Conservation (phyloP, 2,888 invertebrate genomes). For the Agriopis marginaria region DNA sequence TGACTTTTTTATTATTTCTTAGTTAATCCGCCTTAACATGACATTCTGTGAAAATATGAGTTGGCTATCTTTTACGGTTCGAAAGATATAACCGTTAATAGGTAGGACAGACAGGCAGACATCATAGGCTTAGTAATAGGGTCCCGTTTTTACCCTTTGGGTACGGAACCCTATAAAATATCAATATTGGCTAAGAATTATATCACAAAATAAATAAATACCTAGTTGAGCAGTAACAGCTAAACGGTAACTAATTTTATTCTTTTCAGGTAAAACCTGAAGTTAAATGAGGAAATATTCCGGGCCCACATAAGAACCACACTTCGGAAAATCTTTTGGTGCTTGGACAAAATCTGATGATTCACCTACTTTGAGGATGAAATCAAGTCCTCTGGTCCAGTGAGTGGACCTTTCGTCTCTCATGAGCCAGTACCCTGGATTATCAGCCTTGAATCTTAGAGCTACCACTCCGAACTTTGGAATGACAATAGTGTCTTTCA, state of each 20-base stretch:
- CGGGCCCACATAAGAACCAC: slow-evolving; percentile 91
- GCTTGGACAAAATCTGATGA: slow-evolving; percentile 87
- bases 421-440: slow-evolving; percentile 94
- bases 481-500: slow-evolving; percentile 91
- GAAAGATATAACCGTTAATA: too few relatives aligned
- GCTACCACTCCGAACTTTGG: slow-evolving; percentile 90
- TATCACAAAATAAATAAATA: slow-evolving; percentile 65
- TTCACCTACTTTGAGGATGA: slow-evolving; percentile 91
- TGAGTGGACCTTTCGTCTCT: slow-evolving; percentile 91
- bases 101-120: too few relatives aligned
- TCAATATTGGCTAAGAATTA: slow-evolving; percentile 41
- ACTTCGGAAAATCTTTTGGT: slow-evolving; percentile 91
- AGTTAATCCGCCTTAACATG: too few relatives aligned
- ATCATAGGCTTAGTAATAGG: too few relatives aligned
- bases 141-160: too few relatives aligned
- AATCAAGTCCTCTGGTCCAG: slow-evolving; percentile 91
- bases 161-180: too few relatives aligned
- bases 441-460: slow-evolving; percentile 90
- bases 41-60: too few relatives aligned
- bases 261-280: slow-evolving; percentile 14
- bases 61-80: too few relatives aligned
- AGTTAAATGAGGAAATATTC: slow-evolving; percentile 89
- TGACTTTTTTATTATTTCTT: too few relatives aligned
- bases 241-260: slow-evolving; percentile 47
- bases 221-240: slow-evolving; percentile 52